Base-by-base conservation (phyloP, 2,113 vertebrate species). In the Salminus brasiliensis region DNA sequence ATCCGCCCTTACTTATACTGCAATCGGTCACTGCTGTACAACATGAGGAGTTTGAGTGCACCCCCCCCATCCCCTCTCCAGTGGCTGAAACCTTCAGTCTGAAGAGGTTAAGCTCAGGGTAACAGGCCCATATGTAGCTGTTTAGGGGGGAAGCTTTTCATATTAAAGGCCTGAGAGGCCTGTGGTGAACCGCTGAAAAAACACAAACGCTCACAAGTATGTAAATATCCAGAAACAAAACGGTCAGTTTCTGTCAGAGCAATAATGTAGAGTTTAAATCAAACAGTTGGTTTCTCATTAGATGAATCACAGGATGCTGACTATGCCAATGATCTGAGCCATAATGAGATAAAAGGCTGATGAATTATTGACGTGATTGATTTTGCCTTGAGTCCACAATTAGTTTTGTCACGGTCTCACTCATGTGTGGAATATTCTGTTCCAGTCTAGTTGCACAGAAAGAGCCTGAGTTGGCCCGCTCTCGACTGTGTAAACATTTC, bases 121-220 rank as follows among this genome's bases (percentile, higher is more conserved):
- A 78, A 78, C 29, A 81, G 65, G 60, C 59, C 47, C 60, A 83
- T 76, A 77, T 76, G 81, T 45, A 25, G 34, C 32, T 55, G 43
- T 53, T 68, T 57, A 39, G 30, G 69, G 1, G 1, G 21, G 72
- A 72, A 41, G 32, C 15, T 60, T 52, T 52, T 67, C 43, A 68
- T 78, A 52, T 41, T 27, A 60, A 25, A 36, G 39, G 23, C 43
- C 12, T 30, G 30, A 53, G 62, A 27, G 60, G 78, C 32, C 36
- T 71, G 67, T 12, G n/a, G 67, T 78, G 39, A 43, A 69, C 25
- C 73, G 68, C 41, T 80, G 63, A 53, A 85, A 36, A 68, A 82
- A n/a, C 21, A 69, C 71, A 57, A 47, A 27, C 39, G n/a, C 59
- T 79, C 5, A 36, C 27, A 71, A 39, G 65, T 21, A 74, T 34